Base-by-base conservation (phyloP, 1,140 invertebrate species). In the Nasonia longicornis region DNA sequence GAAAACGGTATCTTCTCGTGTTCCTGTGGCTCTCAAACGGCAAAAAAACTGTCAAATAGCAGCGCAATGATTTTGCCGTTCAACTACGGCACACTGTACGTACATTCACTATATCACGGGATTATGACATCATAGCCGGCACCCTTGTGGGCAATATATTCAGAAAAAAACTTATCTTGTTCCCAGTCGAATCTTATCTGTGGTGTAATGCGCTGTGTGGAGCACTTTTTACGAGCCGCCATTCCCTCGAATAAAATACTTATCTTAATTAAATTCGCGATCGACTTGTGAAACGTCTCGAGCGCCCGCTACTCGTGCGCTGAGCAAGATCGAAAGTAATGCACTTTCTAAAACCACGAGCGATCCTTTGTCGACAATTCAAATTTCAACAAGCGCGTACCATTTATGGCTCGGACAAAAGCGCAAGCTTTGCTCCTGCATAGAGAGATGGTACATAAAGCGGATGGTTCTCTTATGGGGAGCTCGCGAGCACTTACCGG, bases 81-180 rank as follows among this genome's bases (percentile, higher is more conserved):
- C 38, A 38, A 38, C 8, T 38, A 38, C 38, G 7, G 38, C n/a
- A 1, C 31, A 6, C 31, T 63, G 14, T 63, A 63, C 14, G 0
- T 14, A 11, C 52, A 58, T 58, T 11, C 20, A 58, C 64, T 67
- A 71, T 38, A 71, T 71, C 31, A 71, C 69, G 16, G 31, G n/a
- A 20, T n/a, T 22, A 11, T 38, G 35, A 71, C 69, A 16, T n/a
- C 69, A 14, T 67, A 2, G 6, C 6, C 35, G 31, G 66, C 35
- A 71, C 69, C 69, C 69, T 38, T 12, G 29, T 12, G 12, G 14
- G 35, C 35, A 71, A 71, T 71, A 71, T 71, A 35, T 71, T 71
- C 35, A 71, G 69, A 71, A 71, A 26, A 67, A 67, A 71, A 6
- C n/a, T 67, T 29, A 67, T 67, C 66, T 67, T 67, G 26, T 67